A percentile compares a stretch with the other conserved stretches of the same genome.
phyloP scores from a whole-genome alignment of 2,888 invertebrate genomes.

The Aspidiotus rigidus region DNA sequence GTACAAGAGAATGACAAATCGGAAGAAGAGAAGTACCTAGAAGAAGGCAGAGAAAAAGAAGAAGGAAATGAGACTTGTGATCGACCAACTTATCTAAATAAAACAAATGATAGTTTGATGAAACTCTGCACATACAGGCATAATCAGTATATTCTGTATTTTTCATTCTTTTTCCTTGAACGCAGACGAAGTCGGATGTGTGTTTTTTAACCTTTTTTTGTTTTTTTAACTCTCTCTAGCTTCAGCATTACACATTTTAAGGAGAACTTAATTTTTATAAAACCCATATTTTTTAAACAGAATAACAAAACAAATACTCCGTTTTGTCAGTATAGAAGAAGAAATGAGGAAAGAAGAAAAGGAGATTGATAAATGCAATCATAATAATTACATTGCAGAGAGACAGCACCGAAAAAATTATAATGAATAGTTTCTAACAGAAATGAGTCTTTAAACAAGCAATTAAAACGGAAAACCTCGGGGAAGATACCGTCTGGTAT shows the following conservation, averaged over 20 bases:
- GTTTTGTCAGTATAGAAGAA: neutral
- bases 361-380: slow-evolving; percentile 18
- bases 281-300: neutral
- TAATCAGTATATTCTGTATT: too few relatives aligned
- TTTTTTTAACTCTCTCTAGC: too few relatives aligned
- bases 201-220: too few relatives aligned
- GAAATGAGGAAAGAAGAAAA: slow-evolving; percentile 10
- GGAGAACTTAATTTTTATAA: neutral
- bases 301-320: neutral
- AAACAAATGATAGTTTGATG: too few relatives aligned
- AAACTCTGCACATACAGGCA: too few relatives aligned
- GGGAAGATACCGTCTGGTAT: slow-evolving; percentile 27
- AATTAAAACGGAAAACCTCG: slow-evolving; percentile 27
- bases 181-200: too few relatives aligned
- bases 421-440: slow-evolving; percentile 28
- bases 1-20: too few relatives aligned
- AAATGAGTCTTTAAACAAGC: slow-evolving; percentile 30
- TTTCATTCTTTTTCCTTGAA: too few relatives aligned
- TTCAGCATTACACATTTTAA: neutral
- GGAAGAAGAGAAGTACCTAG: too few relatives aligned
- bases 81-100: too few relatives aligned
- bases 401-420: slow-evolving; percentile 25
- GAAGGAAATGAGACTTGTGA: too few relatives aligned
- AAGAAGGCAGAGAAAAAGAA: too few relatives aligned
- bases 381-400: slow-evolving; percentile 21